Evolutionary conservation across 2,113 vertebrate genomes (phyloP).

Genomic region (Pseudorectes ferrugineus): DNA sequence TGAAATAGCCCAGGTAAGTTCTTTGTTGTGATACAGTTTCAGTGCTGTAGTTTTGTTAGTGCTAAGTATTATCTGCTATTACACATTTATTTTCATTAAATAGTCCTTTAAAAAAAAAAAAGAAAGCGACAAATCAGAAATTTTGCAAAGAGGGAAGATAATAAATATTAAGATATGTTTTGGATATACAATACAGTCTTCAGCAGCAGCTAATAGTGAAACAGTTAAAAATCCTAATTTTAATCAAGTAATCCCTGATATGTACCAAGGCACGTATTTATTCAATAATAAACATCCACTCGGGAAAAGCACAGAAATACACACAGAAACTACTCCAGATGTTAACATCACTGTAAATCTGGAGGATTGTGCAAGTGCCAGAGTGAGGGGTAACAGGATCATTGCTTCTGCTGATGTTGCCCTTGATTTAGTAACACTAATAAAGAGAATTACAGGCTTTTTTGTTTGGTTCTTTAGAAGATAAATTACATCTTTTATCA

Average conservation of each 20-base stretch:
- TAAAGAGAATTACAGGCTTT: background rate
- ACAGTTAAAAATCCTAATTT: background rate
- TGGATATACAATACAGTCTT: background rate
- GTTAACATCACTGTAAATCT: background rate
- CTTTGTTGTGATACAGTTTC: background rate
- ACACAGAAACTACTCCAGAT: background rate
- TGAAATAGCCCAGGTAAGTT: background rate
- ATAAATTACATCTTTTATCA: background rate
- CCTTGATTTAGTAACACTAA: background rate
- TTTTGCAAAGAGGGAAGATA: background rate
- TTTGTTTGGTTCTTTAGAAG: background rate
- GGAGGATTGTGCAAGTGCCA: background rate
- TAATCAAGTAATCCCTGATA: background rate
- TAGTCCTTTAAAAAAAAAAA: background rate
- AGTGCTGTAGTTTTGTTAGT: background rate
- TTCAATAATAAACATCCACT: background rate
- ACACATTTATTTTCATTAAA: background rate
- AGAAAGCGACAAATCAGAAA: background rate
- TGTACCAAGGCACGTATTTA: rapidly evolving
- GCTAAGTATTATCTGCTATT: background rate
- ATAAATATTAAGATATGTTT: background rate
- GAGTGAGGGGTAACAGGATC: background rate
- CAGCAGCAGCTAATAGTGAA: background rate
- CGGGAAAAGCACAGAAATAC: background rate
- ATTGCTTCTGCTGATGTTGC: background rate